Evolutionary conservation across 2,113 vertebrate species (phyloP), one percentile per base, ranked within the genome.

Genomic region (Tetraodon nigroviridis): DNA sequence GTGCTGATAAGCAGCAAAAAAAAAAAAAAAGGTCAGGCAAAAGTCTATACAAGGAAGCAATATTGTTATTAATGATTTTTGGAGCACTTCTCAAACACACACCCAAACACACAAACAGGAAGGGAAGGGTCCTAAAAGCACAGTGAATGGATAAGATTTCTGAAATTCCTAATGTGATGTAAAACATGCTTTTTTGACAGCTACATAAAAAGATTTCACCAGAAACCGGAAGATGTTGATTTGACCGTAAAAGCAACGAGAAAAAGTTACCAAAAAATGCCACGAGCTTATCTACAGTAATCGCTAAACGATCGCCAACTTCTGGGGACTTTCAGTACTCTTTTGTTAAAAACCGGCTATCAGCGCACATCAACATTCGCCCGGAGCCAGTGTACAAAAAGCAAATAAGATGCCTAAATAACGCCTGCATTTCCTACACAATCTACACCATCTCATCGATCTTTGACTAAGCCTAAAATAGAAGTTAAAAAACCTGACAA

Each of bases 21-120:
- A 51, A 59, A 32, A 53, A 44, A 58, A 56, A 64, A 37, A 83
- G 80, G 79, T 85, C 76, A 84, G 4, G 60, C 1, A 46, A 82
- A 80, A 80, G 82, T 80, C 78, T 83, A 83, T 82, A 75, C 65
- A 63, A 75, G 82, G 82, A 85, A 87, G 82, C 73, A 85, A 87
- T 85, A 82, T 83, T 85, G 80, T 85, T 85, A 82, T 80, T 85
- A 82, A 85, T 83, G 73, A 80, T 74, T 61, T 13, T 47, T 55
- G 58, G 71, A 73, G 60, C 62, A 81, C 76, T 85, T 79, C 16
- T 64, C 71, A 61, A 58, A 37, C 44, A 62, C 53, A 53, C 40
- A 59, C 16, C 45, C 40, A 62, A 29, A 51, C 37, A 53, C 64
- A 58, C 15, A 63, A 82, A 84, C 78, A 85, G 80, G 78, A 85